Conservation (phyloP, 2,888 invertebrate species). For the Neria commutata region DNA sequence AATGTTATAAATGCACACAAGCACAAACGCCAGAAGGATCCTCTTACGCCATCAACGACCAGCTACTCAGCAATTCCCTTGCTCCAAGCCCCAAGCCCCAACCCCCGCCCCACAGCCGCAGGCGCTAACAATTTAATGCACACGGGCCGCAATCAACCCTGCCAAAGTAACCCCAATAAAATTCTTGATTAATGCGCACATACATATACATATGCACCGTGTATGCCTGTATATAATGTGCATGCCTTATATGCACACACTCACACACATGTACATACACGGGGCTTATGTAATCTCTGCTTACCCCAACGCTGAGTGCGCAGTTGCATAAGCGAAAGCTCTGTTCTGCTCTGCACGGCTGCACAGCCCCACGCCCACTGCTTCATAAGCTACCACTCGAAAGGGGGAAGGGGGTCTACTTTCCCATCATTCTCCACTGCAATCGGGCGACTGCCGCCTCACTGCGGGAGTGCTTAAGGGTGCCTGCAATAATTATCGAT, state of each 20-base stretch:
- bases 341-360: no score
- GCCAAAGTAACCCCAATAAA: conserved; percentile 22
- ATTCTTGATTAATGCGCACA: neutral
- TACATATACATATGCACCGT: neutral
- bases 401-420: neutral
- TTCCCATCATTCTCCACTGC: neutral
- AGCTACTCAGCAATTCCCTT: neutral
- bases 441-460: neutral
- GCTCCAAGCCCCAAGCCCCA: no score
- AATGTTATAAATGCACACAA: neutral
- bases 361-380: neutral
- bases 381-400: neutral
- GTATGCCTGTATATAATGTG: neutral
- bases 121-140: neutral
- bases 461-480: neutral
- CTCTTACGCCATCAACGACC: neutral
- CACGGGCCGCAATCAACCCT: neutral
- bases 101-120: neutral
- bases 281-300: neutral
- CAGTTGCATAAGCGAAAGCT: no score
- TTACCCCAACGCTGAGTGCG: neutral
- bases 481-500: conserved; percentile 16
- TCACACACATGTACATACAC: neutral
- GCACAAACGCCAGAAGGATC: no score
- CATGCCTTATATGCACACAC: neutral